Percentiles rank a stretch among this genome's conserved stretches.
These are phyloP conservation scores for Onthophagus taurus DNA, from an alignment of 1,140 invertebrate genomes.

Conservation along the genomic window DNA sequence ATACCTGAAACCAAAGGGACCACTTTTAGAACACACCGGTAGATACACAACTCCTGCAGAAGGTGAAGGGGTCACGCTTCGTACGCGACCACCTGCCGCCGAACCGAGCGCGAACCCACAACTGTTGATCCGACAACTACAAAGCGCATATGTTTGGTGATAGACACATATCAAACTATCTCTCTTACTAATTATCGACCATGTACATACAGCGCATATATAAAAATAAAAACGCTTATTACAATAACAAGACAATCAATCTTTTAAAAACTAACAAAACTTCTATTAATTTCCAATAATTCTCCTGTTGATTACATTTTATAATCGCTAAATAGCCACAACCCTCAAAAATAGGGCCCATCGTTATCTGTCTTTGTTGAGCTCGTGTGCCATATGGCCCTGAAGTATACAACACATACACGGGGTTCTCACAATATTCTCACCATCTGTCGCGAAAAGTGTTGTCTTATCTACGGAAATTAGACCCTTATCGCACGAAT, in stretches of 20 bases:
- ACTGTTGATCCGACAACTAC: constrained; percentile 30
- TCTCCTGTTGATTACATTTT: too few species aligned
- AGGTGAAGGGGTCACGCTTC: not conserved
- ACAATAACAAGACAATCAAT: too few species aligned
- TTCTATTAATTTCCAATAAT: too few species aligned
- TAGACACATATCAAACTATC: too few species aligned
- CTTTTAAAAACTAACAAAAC: too few species aligned
- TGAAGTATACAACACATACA: constrained; percentile 9
- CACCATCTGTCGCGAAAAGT: constrained; percentile 20
- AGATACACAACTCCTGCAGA: not conserved
- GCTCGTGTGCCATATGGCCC: constrained; percentile 20
- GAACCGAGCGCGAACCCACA: constrained; percentile 20
- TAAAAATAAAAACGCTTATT: too few species aligned
- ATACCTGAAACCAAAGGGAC: constrained; percentile 35
- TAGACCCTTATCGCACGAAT: constrained; percentile 10
- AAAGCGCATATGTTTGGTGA: too few species aligned
- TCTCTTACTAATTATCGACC: too few species aligned
- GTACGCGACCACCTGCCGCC: constrained; percentile 19
- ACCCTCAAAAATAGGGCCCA: not conserved
- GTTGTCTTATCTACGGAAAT: constrained; percentile 13
- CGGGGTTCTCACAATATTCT: constrained; percentile 20
- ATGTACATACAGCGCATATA: too few species aligned
- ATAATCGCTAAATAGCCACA: too few species aligned
- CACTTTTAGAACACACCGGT: too few species aligned
- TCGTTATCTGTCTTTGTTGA: constrained; percentile 8